Base-by-base conservation (phyloP, 30 jellyfish, hydroid and myxozoan species). In the Pelagia noctiluca region DNA sequence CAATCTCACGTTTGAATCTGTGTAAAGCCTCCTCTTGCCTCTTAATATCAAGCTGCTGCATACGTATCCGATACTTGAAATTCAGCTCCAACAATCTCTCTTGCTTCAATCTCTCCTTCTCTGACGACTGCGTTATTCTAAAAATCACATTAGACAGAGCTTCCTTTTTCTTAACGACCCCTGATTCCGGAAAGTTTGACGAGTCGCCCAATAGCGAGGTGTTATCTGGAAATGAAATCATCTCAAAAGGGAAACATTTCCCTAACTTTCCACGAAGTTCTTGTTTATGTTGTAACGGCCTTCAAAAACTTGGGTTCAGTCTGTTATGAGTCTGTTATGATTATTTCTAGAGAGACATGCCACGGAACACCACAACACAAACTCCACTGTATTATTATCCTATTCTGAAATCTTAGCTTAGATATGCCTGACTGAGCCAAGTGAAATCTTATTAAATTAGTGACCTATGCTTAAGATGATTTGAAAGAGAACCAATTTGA, bases 41-140 rank as follows among this genome's bases (percentile, higher is more conserved):
- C 24, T 71, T 75, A 26, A 30, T 29, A 13, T 75, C 86, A 1
- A 82, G 75, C 2, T 49, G 72, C 16, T 49, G 80, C 92, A 82
- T 68, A 35, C 73, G 42, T n/a, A 60, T 71, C 5, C 70, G 80
- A 36, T 82, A 82, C 26, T 70, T 67, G 29, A 82, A 47, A 28
- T 82, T 82, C 70, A 82, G 28, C 31, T 53, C 26, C 13, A 82
- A 47, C 75, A 82, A 54, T 71, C 92, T 33, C 25, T 82, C 92
- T 52, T 70, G 54, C 50, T 75, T 35, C 50, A 35, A 25, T 35
- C 74, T 68, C 53, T 11, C 33, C 33, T 82, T 82, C 32, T 82
- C 92, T 35, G 92, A 66, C 19, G 80, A 38, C 32, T 82, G 92
- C n/a, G 92, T 82, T 16, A 82, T 82, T 53, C 42, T 82, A 73